Evolutionary conservation across 2,113 vertebrate species (phyloP).

Genomic region (Charadrius vociferus): DNA sequence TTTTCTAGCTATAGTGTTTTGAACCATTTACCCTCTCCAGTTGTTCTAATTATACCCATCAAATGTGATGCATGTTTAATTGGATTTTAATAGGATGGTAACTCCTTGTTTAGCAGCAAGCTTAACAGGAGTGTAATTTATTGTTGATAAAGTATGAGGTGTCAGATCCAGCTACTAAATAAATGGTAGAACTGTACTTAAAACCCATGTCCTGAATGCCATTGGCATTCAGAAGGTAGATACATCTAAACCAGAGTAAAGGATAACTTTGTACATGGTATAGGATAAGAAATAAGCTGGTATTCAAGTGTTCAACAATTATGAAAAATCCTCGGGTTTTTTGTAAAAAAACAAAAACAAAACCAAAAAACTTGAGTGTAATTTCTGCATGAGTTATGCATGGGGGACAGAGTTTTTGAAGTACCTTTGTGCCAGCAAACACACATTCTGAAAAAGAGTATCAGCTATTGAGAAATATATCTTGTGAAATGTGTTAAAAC

Average conservation of each 20-base stretch:
- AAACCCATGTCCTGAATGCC: neutral
- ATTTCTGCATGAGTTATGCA: neutral
- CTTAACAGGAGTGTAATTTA: conserved; percentile 57
- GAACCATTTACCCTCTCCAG: conserved; percentile 25
- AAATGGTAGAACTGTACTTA: conserved; percentile 28
- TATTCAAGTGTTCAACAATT: neutral
- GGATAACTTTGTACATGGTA: neutral
- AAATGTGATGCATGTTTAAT: conserved; percentile 62
- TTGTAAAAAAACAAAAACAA: neutral
- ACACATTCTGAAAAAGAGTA: neutral
- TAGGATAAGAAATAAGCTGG: neutral
- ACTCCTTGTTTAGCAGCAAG: conserved; percentile 45
- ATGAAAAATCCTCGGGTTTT: neutral
- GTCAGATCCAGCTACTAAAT: conserved; percentile 24
- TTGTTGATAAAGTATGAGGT: conserved; percentile 4
- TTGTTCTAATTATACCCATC: conserved; percentile 64
- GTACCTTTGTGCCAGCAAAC: neutral
- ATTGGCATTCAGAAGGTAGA: conserved; percentile 1
- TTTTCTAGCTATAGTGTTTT: neutral
- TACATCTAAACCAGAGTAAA: conserved; percentile 17
- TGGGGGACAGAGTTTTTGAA: neutral
- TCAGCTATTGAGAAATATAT: neutral
- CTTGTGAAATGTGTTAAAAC: neutral
- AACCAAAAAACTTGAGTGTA: neutral
- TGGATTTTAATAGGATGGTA: conserved; percentile 62